Base-by-base conservation (phyloP, 2,797 vertebrate species). In the Alcedo quadribrachys region DNA sequence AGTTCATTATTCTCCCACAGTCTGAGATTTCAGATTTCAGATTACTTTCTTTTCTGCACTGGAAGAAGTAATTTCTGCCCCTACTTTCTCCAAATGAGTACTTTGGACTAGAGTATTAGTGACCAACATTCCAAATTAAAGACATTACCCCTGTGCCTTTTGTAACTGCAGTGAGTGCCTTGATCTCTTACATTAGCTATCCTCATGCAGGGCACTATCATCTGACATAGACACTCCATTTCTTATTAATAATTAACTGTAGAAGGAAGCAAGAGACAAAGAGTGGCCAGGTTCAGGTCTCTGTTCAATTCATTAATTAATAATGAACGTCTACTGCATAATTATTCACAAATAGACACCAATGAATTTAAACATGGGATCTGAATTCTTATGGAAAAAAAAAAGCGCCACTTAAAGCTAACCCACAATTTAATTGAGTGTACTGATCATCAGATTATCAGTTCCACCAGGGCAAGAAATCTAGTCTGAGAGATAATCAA, bases 201-300 rank as follows among this genome's bases (percentile, higher is more conserved):
- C 62, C 40, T 75, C 45, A 87, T 58, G 75, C 86, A 92, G 71
- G 66, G 46, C 50, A 80, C 33, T 42, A 81, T 87, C 53, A 92
- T 83, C 69, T 91, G 69, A 62, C 48, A 92, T 3, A 83, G 76
- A 45, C 10, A 1, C 22, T 91, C 55, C 73, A 81, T 40, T 87
- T 89, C 43, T 24, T 78, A 75, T 95, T 60, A 94, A 95, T 87
- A 93, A 94, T 95, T 94, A 91, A 20, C 86, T 85, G 67, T 54
- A 66, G 66, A 66, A 50, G 51, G 76, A 94, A 82, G 35, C 15
- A 20, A 67, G 20, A 91, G 11, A 79, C 45, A 82, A 90, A 27
- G 13, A 89, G 55, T 73, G 69, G 66, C 81, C 76, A 87, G 70
- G 82, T 71, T 89, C 82, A 91, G 69, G 79, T 69, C 84, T 55